Evolutionary conservation across 2,113 vertebrate species (phyloP), one percentile per base, ranked within the genome.

Genomic region (Scomber japonicus): DNA sequence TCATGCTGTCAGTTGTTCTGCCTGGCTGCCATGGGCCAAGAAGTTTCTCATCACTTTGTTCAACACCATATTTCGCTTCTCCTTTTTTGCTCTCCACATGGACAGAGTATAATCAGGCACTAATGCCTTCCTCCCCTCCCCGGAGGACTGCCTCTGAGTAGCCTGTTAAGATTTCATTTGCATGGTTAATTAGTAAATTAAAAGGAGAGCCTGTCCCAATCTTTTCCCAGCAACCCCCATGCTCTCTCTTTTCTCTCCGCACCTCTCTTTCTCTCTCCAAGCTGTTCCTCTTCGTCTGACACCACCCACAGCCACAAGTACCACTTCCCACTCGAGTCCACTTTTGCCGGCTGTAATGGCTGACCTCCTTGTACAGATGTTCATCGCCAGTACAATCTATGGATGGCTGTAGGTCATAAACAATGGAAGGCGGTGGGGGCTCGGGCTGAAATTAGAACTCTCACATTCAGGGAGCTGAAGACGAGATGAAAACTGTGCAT

Each of bases 131-230:
- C 86, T 75, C 66, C 62, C 35, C 87, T 91, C 91, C 92, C 94
- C 80, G 2, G 83, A 94, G 93, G 85, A 90, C 83, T 76, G 75
- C 86, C 87, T 93, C 87, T 94, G 92, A 94, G 92, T 91, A 93
- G 93, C 90, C 94, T 94, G 94, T 94, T 94, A 94, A 94, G 94
- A 95, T 94, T 94, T 94, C 91, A 94, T 96, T 95, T 95, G 93
- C 94, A 95, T 95, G 94, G 84, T 92, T 95, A 95, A 95, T 96
- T 95, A 95, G 92, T 91, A 92, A 94, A 95, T 94, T 93, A 95
- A 94, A 94, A 94, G 91, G 89, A 93, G 84, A 93, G 91, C 82
- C 86, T 88, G 86, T 85, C 92, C 91, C 89, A 88, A 78, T 91
- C 84, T 88, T 91, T 90, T 87, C 86, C 83, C 84, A 87, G 80